Base-by-base conservation (phyloP, 2,113 vertebrate genomes). In the Platichthys flesus region DNA sequence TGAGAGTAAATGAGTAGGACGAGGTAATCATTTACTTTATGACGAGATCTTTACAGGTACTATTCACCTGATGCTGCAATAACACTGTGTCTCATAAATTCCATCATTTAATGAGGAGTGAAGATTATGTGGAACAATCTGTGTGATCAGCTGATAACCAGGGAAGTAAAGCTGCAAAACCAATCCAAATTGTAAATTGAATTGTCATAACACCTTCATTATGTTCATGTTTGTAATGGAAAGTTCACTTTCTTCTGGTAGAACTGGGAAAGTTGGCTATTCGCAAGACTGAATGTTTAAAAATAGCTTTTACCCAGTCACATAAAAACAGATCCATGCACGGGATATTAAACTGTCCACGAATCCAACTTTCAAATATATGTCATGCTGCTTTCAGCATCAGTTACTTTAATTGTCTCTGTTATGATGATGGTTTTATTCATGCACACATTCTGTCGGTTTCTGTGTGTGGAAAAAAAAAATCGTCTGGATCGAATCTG, bases 301-400 rank as follows among this genome's bases (percentile, higher is more conserved):
- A 74, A 71, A 82, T 74, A 42, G 14, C 18, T 60, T 61, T 54
- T 26, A 16, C 70, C 69, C 15, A 10, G 59, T 20, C 57, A 52
- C n/a, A 13, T 31, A 7, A 31, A 31, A 31, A 31, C 31, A 7
- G 31, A 31, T 63, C 10, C 20, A 58, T 45, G 9, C 20, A 31
- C 56, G 16, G 47, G 28, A 18, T 3, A 24, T 23, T 18, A 6
- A 15, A 45, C 59, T 59, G 2, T 31, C 20, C 9, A 56, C 45
- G 14, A 67, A 51, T 40, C 9, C 20, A 16, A 20, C 23, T 24
- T 31, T 31, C 1, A 31, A 31, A 31, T 31, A 37, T 37, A 9
- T 37, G 9, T 37, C 35, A 9, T 37, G 9, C 9, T 37, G 35
- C 35, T 37, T 9, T 68, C 9, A 62, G n/a, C n/a, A 15, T 57